Conservation (phyloP, 2,113 vertebrate genomes). For the Esox niger region DNA sequence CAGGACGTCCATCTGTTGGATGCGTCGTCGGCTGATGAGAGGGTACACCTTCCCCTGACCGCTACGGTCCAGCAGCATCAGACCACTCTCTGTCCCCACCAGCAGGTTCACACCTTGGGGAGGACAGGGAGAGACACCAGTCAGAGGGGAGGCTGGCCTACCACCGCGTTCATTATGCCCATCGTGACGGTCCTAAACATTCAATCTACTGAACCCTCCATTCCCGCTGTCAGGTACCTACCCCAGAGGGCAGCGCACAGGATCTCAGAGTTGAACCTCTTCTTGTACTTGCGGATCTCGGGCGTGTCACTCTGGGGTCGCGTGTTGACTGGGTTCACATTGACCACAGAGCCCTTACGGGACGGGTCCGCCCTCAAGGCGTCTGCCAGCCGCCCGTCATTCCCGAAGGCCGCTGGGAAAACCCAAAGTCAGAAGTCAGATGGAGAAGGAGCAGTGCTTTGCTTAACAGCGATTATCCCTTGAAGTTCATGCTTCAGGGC, state of each 20-base stretch:
- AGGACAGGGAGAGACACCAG: neutral
- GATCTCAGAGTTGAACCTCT: conserved; percentile 96
- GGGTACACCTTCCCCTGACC: conserved; percentile 90
- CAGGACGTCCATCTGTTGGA: conserved; percentile 94
- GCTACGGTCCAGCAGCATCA: conserved; percentile 91
- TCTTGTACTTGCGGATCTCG: conserved; percentile 96
- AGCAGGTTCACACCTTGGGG: conserved; percentile 87
- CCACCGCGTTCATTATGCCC: neutral
- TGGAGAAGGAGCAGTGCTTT: neutral
- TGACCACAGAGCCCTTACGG: conserved; percentile 95
- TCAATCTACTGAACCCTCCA: neutral
- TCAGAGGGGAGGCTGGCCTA: neutral
- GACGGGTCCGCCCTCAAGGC: conserved; percentile 89
- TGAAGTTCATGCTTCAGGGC: too few species aligned
- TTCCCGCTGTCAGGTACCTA: conserved; percentile 47
- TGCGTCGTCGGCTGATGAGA: conserved; percentile 85
- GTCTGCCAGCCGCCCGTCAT: conserved; percentile 86
- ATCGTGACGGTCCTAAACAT: too few species aligned
- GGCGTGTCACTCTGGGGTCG: conserved; percentile 94
- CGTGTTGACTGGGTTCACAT: conserved; percentile 96
- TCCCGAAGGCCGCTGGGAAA: conserved; percentile 82
- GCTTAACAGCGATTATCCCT: too few species aligned
- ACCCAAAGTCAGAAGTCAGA: neutral
- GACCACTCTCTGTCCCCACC: conserved; percentile 86
- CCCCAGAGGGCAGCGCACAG: conserved; percentile 95